Evolutionary conservation across 2,888 invertebrate species (phyloP), one percentile per base, ranked within the genome.

Genomic region (Hypena proboscidalis): DNA sequence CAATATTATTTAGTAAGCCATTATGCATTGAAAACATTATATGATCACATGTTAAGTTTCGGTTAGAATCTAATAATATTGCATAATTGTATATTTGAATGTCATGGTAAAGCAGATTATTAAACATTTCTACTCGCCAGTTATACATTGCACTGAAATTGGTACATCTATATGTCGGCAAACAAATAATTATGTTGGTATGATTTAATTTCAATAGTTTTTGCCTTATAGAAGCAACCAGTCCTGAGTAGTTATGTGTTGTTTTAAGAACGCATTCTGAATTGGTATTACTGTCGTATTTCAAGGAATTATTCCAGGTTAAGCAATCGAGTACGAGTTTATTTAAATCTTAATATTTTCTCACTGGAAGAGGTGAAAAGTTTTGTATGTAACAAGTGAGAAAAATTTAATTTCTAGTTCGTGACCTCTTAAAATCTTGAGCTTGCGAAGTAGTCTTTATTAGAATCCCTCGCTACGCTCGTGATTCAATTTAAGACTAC

Each of bases 11-110:
- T 2, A 21, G 31, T 7, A n/a, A 4, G 4, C 15, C 29, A 9
- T 29, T 3, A 29, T 17, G 8, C 17, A 17, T 29, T 4, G 17
- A 31, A n/a, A 31, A 31, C 31, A 31, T 31, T 9, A n/a, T 31
- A 31, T 15, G 8, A 13, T 31, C 31, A 17, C 9, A 17, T 6
- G 31, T 7, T 17, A 31, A 15, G 4, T 21, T 31, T 10, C 20
- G 13, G n/a, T 31, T 31, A 6, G 21, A 13, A 15, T 33, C 23
- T 9, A 33, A 2, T 13, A 34, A 23, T 1, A 4, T 23, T 11
- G 20, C 33, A 13, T 21, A 21, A 1, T 29, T 3, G 9, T 29
- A 15, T 8, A 5, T 5, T n/a, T 15, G 3, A 5, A 29, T 4
- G 14, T 29, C 17, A 9, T 9, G 8, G 9, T 29, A 29, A 5